A percentile compares a stretch with the other conserved stretches of the same genome.
Evolutionary conservation across 2,797 vertebrate species (phyloP).

Genomic region (Melanotaenia nigrans): DNA sequence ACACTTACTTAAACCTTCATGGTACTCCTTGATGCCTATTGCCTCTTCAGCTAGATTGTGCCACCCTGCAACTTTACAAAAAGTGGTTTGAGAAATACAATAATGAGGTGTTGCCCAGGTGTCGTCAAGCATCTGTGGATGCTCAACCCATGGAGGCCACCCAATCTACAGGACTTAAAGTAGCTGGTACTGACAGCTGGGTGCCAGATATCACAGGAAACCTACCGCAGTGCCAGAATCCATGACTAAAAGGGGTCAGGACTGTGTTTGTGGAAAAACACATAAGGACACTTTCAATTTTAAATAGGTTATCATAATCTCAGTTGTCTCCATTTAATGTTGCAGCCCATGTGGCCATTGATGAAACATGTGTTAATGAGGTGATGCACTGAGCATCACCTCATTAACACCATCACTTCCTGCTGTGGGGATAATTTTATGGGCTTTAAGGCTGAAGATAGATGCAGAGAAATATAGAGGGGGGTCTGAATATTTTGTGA

Average conservation of each 20-base stretch:
- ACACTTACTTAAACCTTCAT: neutral
- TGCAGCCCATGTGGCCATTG: neutral
- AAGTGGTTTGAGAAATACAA: no score
- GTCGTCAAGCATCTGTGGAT: no score
- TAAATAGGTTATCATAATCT: neutral
- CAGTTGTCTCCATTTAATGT: neutral
- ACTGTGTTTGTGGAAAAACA: neutral
- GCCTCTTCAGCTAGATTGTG: neutral
- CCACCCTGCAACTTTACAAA: no score
- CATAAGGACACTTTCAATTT: neutral
- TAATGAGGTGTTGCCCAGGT: no score
- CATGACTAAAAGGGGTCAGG: neutral
- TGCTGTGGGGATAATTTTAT: neutral
- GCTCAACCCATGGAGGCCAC: no score
- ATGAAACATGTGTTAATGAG: neutral
- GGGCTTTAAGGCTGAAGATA: neutral
- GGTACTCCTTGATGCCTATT: neutral
- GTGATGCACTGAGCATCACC: neutral
- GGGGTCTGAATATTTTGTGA: neutral
- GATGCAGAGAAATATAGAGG: neutral
- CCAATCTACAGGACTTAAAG: neutral
- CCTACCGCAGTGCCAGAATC: neutral
- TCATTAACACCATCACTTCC: neutral
- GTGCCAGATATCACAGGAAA: neutral
- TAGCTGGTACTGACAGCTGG: no score